phyloP scores from a whole-genome alignment of 2,797 vertebrate genomes.

The Sitta carolinensis region DNA sequence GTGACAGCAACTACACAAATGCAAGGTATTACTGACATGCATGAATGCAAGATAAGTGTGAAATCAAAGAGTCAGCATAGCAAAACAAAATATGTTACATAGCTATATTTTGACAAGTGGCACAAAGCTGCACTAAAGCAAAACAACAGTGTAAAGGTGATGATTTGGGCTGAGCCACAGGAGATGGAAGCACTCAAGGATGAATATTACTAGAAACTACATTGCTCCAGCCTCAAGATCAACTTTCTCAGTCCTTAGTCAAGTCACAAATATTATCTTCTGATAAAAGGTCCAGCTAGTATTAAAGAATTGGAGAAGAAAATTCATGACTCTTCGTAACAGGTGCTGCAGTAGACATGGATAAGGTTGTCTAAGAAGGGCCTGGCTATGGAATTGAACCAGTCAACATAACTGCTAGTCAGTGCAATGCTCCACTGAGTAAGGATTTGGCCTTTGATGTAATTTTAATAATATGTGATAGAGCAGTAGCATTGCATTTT shows the following conservation, averaged over 20 bases:
- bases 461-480: not conserved
- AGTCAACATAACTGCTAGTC: not conserved
- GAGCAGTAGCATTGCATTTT: not conserved
- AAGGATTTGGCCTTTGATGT: not conserved
- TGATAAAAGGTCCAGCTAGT: not conserved
- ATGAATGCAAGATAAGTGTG: slow-evolving; percentile 1
- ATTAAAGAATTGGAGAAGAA: not conserved
- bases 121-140: not conserved
- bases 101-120: not conserved
- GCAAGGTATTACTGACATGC: not conserved
- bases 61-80: not conserved
- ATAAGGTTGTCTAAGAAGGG: not conserved
- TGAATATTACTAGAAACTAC: not conserved
- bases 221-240: not conserved
- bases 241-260: not conserved
- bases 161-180: not conserved
- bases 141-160: not conserved
- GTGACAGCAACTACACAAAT: slow-evolving; percentile 24
- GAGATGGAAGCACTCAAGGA: not conserved
- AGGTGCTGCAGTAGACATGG: not conserved
- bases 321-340: not conserved
- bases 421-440: not conserved
- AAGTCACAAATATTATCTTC: not conserved
- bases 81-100: not conserved
- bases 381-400: not conserved